Evolutionary conservation across 2,888 invertebrate genomes (phyloP).

Genomic region (Nomada goodeniana): DNA sequence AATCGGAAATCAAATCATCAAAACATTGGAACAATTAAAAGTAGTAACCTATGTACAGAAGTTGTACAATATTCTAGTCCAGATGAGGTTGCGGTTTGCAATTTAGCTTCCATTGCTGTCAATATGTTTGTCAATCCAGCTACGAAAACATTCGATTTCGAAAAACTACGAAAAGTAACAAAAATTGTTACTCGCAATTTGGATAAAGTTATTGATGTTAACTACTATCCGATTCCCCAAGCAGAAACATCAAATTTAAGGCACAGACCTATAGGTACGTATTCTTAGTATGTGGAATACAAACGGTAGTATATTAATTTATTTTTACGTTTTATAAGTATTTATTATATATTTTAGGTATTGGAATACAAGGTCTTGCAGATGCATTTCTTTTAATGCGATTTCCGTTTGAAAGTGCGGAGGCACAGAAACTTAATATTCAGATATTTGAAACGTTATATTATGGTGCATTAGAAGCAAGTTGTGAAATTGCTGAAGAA

Average conservation of each 20-base stretch:
- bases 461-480: slow-evolving; percentile 97
- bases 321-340: slow-evolving; percentile 5
- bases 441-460: slow-evolving; percentile 99
- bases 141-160: slow-evolving; percentile 93
- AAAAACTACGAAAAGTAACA: slow-evolving; percentile 93
- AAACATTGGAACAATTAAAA: slow-evolving; percentile 98
- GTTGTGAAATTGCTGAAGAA: slow-evolving; percentile 95
- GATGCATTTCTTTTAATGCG: slow-evolving; percentile 98
- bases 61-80: slow-evolving; percentile 96
- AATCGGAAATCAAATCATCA: slow-evolving; percentile 99
- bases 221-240: slow-evolving; percentile 97
- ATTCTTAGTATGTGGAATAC: slow-evolving; percentile 13
- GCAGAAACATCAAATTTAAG: slow-evolving; percentile 94
- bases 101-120: slow-evolving; percentile 98
- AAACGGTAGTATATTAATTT: not conserved
- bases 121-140: slow-evolving; percentile 94
- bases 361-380: slow-evolving; percentile 98
- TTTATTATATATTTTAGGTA: slow-evolving; percentile 84
- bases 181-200: slow-evolving; percentile 96
- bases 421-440: slow-evolving; percentile 94
- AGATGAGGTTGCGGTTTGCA: slow-evolving; percentile 98
- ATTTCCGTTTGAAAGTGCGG: slow-evolving; percentile 95
- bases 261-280: slow-evolving; percentile 91
- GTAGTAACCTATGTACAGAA: slow-evolving; percentile 99
- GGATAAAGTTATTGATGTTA: slow-evolving; percentile 98